Percentiles rank a stretch among this genome's conserved stretches.
These are phyloP conservation scores for Enteromius argenteus DNA, from an alignment of 2,797 vertebrate genomes.

Conservation along the genomic window DNA sequence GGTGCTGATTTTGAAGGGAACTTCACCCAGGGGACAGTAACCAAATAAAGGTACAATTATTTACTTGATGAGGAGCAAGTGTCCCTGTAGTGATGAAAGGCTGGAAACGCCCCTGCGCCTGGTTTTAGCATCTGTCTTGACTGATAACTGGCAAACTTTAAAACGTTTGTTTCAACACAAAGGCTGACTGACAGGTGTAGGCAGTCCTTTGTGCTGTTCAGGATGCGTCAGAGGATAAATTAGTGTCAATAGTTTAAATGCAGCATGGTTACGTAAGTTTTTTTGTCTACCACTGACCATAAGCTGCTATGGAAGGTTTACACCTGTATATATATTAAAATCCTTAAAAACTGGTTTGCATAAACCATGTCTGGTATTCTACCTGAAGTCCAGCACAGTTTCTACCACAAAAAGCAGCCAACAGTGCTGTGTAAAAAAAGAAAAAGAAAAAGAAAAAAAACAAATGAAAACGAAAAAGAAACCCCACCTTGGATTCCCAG, in stretches of 20 bases:
- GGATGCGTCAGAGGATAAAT: neutral
- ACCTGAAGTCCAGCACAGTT: conserved; percentile 18
- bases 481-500: conserved; percentile 13
- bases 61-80: conserved; percentile 17
- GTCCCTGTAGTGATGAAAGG: neutral
- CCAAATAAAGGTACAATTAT: conserved; percentile 14
- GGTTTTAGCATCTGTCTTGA: conserved; percentile 2
- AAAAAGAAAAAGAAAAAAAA: neutral
- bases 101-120: neutral
- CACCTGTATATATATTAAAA: neutral
- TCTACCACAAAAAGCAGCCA: neutral
- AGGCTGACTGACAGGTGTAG: conserved; percentile 7
- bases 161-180: neutral
- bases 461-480: neutral
- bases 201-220: neutral
- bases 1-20: neutral
- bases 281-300: neutral
- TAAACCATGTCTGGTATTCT: neutral
- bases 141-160: conserved; percentile 4
- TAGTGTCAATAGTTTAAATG: neutral
- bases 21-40: neutral
- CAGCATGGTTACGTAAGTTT: neutral
- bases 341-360: neutral
- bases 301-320: neutral
- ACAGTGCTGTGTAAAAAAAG: neutral